These are phyloP conservation scores for Agrenia bidenticulata DNA, from an alignment of 2,888 invertebrate species.

Conservation along the genomic window DNA sequence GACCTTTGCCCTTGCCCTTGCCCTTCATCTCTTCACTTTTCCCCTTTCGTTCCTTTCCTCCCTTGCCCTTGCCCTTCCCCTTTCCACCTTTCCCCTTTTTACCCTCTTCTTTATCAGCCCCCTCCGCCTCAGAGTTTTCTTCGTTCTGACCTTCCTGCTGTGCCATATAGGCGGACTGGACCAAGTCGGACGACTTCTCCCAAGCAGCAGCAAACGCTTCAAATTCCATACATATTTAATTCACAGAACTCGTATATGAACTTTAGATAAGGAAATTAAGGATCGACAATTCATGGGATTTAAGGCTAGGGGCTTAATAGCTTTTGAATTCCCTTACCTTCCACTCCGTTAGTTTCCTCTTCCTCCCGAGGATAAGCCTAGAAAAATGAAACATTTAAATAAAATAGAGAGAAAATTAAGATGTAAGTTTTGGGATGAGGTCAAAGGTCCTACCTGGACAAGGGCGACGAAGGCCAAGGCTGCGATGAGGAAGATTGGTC, in stretches of 20 bases:
- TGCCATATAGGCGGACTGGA: background rate
- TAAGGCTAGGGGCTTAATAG: too few relatives aligned
- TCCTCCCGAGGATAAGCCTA: background rate
- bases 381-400: background rate
- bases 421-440: too few relatives aligned
- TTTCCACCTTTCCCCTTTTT: constrained; percentile 8
- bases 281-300: too few relatives aligned
- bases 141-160: background rate
- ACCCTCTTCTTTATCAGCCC: background rate
- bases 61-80: constrained; percentile 14
- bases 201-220: background rate
- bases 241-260: background rate
- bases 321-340: too few relatives aligned
- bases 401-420: background rate
- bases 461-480: background rate
- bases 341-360: background rate
- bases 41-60: background rate
- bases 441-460: background rate
- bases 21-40: constrained; percentile 9
- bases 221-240: background rate
- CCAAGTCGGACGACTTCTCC: background rate
- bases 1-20: constrained; percentile 5
- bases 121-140: background rate
- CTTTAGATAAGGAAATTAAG: background rate
- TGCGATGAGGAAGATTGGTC: background rate